phyloP scores from a whole-genome alignment of 2,797 vertebrate species.

The Hippopotamyrus pictus region DNA sequence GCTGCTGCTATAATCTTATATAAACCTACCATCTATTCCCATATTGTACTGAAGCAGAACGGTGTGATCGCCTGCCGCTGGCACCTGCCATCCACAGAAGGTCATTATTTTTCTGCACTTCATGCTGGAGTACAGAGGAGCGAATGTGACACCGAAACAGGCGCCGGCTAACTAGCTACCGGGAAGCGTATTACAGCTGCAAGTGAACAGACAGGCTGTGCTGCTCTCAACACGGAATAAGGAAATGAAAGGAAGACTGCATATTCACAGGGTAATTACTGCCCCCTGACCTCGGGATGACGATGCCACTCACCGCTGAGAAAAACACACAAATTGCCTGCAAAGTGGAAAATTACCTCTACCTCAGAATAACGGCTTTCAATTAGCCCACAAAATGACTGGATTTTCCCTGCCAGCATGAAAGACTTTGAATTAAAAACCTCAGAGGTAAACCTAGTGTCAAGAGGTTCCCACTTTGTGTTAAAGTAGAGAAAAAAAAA shows the following conservation, averaged over 20 bases:
- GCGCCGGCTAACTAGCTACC: background rate
- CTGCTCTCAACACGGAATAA: background rate
- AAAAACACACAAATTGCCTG: background rate
- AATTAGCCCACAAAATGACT: background rate
- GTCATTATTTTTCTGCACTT: background rate
- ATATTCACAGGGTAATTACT: background rate
- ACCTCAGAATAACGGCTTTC: background rate
- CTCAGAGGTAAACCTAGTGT: background rate
- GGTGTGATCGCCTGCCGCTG: background rate
- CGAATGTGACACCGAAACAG: background rate
- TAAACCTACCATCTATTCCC: background rate
- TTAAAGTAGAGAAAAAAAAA: background rate
- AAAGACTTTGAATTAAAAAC: background rate
- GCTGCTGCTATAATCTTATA: background rate
- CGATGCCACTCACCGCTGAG: too few species aligned
- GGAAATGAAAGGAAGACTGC: background rate
- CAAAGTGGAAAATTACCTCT: background rate
- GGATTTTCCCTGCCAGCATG: background rate
- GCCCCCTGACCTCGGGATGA: background rate
- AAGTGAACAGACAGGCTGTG: background rate
- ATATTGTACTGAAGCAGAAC: background rate
- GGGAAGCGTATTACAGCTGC: background rate
- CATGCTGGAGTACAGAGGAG: background rate
- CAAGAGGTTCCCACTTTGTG: background rate
- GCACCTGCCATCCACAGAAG: background rate